Conservation (phyloP, 2,888 invertebrate genomes). For the Omphaloscelis lunosa region DNA sequence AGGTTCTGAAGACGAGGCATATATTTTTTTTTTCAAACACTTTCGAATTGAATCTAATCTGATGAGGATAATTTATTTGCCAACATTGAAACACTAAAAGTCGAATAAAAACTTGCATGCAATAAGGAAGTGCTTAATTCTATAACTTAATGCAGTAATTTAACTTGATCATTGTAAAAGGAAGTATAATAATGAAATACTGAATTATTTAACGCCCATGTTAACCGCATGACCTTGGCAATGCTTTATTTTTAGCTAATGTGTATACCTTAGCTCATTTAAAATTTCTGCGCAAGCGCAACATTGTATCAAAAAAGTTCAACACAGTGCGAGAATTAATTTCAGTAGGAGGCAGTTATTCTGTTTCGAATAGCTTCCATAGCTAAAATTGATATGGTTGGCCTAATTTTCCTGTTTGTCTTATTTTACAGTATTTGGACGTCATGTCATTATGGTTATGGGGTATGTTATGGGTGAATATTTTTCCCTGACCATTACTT, state of each 20-base stretch:
- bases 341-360: neutral
- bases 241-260: constrained; percentile 40
- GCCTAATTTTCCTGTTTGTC: constrained; percentile 9
- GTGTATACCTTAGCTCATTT: constrained; percentile 17
- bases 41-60: neutral
- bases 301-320: constrained; percentile 14
- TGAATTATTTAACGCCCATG: constrained; percentile 20
- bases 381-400: neutral
- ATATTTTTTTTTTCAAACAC: neutral
- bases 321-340: constrained; percentile 1
- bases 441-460: neutral
- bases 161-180: constrained; percentile 13
- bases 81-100: neutral
- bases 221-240: constrained; percentile 36
- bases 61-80: neutral
- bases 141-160: neutral
- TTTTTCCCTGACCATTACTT: neutral
- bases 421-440: neutral
- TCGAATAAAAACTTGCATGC: neutral
- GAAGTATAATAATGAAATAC: constrained; percentile 32
- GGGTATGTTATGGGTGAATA: neutral
- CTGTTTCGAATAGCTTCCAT: neutral
- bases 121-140: neutral
- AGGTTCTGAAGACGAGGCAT: neutral
- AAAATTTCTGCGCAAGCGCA: constrained; percentile 18